These are phyloP conservation scores for Varecia variegata DNA, from an alignment of 2,797 vertebrate genomes.

Conservation along the genomic window DNA sequence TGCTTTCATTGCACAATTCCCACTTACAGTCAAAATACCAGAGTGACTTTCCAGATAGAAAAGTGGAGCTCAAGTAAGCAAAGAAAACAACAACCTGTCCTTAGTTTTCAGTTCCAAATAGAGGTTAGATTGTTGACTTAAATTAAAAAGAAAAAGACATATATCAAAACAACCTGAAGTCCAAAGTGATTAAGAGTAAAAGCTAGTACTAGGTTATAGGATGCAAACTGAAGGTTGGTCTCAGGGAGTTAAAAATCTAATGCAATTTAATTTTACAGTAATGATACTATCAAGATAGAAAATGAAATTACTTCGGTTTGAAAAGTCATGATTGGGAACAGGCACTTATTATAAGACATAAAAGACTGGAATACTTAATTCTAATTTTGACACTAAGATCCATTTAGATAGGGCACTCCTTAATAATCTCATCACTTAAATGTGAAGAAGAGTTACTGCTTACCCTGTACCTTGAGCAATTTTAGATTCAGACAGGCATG, in stretches of 20 bases:
- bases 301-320: conserved; percentile 35
- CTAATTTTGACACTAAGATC: conserved; percentile 18
- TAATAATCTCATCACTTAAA: conserved; percentile 40
- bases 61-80: background rate
- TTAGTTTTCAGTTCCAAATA: background rate
- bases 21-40: background rate
- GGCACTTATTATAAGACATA: conserved; percentile 22
- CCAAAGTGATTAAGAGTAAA: background rate
- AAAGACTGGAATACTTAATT: conserved; percentile 33
- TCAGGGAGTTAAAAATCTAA: conserved; percentile 7
- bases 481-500: background rate
- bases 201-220: background rate
- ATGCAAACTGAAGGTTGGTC: background rate
- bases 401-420: background rate
- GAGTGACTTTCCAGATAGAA: background rate
- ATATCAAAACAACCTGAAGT: background rate
- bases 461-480: background rate
- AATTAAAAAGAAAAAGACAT: background rate
- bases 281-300: conserved; percentile 7
- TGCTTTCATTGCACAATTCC: background rate
- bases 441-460: background rate
- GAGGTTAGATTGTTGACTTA: background rate
- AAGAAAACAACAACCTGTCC: background rate
- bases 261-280: conserved; percentile 36
- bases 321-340: conserved; percentile 29